Percentiles rank a stretch among this genome's conserved stretches.
phyloP scores from a whole-genome alignment of 2,888 invertebrate species.

The Lasius fuliginosus region DNA sequence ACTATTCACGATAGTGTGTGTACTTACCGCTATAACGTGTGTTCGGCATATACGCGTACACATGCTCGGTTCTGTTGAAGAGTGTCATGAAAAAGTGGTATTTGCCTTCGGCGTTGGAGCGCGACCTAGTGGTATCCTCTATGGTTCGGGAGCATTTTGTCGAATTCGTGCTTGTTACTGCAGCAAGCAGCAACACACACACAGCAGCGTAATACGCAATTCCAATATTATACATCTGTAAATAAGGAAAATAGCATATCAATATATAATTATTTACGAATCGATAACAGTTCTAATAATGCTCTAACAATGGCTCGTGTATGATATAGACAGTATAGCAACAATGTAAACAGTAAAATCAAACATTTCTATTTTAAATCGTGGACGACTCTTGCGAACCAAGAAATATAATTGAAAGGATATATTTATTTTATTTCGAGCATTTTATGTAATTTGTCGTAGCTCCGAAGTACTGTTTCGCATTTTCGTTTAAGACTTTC shows the following conservation, averaged over 20 bases:
- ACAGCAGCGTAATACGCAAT: slow-evolving; percentile 56
- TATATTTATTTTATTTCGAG: background rate
- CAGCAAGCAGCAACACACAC: slow-evolving; percentile 71
- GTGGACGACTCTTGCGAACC: background rate
- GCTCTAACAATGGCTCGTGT: background rate
- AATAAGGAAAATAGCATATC: slow-evolving; percentile 23
- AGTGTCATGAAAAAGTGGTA: slow-evolving; percentile 77
- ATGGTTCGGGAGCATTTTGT: slow-evolving; percentile 80
- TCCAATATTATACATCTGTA: slow-evolving; percentile 62
- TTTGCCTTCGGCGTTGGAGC: slow-evolving; percentile 77
- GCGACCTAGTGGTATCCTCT: slow-evolving; percentile 74
- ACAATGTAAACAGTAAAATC: background rate
- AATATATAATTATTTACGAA: slow-evolving; percentile 1
- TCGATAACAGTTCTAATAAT: background rate
- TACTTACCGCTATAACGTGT: slow-evolving; percentile 83
- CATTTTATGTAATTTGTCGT: background rate
- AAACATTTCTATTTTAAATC: slow-evolving; percentile 17
- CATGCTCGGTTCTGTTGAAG: slow-evolving; percentile 81
- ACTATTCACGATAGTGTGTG: background rate
- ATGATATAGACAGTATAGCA: background rate
- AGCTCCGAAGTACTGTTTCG: background rate
- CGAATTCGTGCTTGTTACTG: slow-evolving; percentile 67
- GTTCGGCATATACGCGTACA: slow-evolving; percentile 82
- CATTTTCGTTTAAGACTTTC: background rate
- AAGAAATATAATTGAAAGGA: background rate